Evolutionary conservation across 2,888 invertebrate species (phyloP).

Genomic region (Drosophila fulvimacula): DNA sequence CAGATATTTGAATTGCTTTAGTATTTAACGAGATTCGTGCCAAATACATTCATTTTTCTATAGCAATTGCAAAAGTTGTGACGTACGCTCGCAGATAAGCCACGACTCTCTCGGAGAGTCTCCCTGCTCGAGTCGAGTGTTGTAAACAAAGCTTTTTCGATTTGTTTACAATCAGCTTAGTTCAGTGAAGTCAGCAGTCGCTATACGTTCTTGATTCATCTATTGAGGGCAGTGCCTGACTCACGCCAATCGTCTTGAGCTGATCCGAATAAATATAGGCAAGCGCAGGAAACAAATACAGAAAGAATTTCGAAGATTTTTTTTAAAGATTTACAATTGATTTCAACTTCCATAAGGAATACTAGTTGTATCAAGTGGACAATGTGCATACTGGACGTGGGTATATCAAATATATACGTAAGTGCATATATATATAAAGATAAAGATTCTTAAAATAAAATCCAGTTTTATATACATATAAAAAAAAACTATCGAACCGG

Average conservation of each 20-base stretch:
- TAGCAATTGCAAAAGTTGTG: not conserved
- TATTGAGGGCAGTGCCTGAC: constrained; percentile 1
- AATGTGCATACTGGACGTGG: too few species aligned
- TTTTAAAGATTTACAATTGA: not conserved
- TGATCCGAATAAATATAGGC: not conserved
- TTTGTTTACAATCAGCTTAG: constrained; percentile 3
- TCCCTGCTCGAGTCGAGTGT: not conserved
- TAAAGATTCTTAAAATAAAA: too few species aligned
- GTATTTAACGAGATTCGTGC: not conserved
- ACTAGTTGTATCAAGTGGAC: not conserved
- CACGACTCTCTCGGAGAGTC: not conserved
- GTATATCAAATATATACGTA: too few species aligned
- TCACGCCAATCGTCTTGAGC: not conserved
- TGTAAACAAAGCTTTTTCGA: not conserved
- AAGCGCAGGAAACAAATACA: not conserved
- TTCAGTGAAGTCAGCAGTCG: not conserved
- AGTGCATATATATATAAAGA: too few species aligned
- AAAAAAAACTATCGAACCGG: too few species aligned
- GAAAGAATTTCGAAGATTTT: too few species aligned
- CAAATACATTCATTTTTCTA: not conserved
- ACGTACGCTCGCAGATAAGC: constrained; percentile 1
- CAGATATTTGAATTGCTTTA: too few species aligned
- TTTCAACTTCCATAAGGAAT: too few species aligned
- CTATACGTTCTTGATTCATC: not conserved
- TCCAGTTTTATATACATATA: too few species aligned